Base-by-base conservation (phyloP, 2,797 vertebrate genomes). In the Tenualosa thibaudeaui region DNA sequence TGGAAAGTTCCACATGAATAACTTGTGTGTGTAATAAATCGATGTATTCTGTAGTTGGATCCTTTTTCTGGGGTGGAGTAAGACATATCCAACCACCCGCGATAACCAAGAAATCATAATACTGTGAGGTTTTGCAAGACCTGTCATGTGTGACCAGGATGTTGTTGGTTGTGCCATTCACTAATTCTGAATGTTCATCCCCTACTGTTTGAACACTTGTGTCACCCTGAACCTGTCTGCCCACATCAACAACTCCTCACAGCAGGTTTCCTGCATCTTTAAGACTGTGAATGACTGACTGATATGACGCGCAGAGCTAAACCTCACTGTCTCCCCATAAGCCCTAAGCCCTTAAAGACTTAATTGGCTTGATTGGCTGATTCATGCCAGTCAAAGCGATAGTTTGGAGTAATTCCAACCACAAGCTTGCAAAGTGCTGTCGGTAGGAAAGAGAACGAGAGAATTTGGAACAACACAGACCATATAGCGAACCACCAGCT, bases 111-210 rank as follows among this genome's bases (percentile, higher is more conserved):
- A 71, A 2, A 5, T 31, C 62, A 37, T 49, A 22, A 60, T 5
- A 51, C 50, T 51, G 6, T 46, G 10, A 62, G 15, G 6, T 62
- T 62, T 62, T 62, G 58, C 58, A 62, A 40, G 31, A 13, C 37
- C 40, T 71, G 37, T 78, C 40, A 78, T 78, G 17, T n/a, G 40
- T 78, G 37, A 46, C 37, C 71, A 78, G 71, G 71, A 78, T 78
- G 71, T 22, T 9, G 2, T 2, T 46, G 37, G 19, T 78, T 56
- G 46, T 43, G 71, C 17, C 40, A 43, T 78, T 46, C 37, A 43
- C 0, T 46, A 37, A 37, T 40, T 37, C 13, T 71, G 26, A 71
- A 37, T 37, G 10, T 40, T 17, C 31, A 40, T 37, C 13, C 62
- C 65, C 26, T 3, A 4, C n/a, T 37, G 15, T 31, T 71, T 71